These are phyloP conservation scores for Kryptolebias ocellatus DNA, from an alignment of 2,797 vertebrate genomes.

Conservation along the genomic window DNA sequence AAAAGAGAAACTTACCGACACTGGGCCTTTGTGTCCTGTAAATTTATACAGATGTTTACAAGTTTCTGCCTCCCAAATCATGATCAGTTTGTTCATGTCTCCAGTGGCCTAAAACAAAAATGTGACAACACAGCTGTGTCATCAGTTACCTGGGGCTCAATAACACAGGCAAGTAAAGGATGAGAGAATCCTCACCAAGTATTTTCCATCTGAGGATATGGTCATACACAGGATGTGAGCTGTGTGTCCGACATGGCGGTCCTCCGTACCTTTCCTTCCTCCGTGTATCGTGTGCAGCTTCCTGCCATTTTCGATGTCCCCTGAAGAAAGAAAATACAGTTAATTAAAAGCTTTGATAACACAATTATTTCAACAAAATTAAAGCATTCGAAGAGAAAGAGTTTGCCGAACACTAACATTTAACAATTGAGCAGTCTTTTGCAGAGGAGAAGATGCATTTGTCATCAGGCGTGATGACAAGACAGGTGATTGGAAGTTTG, in stretches of 20 bases:
- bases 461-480: constrained; percentile 92
- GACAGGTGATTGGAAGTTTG: constrained; percentile 91
- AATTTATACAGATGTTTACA: constrained; percentile 91
- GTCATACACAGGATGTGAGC: constrained; percentile 91
- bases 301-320: constrained; percentile 90
- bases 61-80: constrained; percentile 92
- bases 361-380: background rate
- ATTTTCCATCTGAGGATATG: constrained; percentile 93
- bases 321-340: constrained; percentile 67
- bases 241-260: constrained; percentile 85
- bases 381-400: background rate
- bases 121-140: background rate
- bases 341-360: background rate
- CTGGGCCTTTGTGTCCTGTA: constrained; percentile 89
- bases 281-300: constrained; percentile 87
- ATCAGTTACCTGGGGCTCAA: background rate
- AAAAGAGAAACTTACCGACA: constrained; percentile 86
- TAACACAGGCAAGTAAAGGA: background rate
- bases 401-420: constrained; percentile 84
- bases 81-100: constrained; percentile 92
- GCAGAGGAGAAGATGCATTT: constrained; percentile 90
- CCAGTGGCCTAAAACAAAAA: constrained; percentile 86
- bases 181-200: constrained; percentile 82
- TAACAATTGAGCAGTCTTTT: constrained; percentile 95
- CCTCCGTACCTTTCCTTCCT: constrained; percentile 87